Evolutionary conservation across 1,140 invertebrate species (phyloP), one percentile per base, ranked within the genome.

Genomic region (Bombus confusus): DNA sequence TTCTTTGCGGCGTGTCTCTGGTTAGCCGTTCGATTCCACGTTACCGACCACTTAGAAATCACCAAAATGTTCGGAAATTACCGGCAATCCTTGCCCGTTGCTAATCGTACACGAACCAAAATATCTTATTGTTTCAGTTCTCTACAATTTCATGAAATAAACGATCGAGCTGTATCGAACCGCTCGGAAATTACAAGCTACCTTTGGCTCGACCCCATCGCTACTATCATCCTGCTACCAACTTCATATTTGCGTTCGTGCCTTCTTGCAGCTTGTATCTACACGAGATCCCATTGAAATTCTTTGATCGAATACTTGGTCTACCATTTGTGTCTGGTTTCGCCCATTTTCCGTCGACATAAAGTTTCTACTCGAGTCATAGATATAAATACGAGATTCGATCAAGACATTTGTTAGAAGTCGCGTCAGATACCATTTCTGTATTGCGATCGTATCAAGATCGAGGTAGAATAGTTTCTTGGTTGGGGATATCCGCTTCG

Each of bases 71-170:
- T 43, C 39, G n/a, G 15, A n/a, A 71, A 80, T 80, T 80, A 2
- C 66, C 2, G 22, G 28, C 68, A 28, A 71, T 52, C 47, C 59
- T 25, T 31, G 31, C 2, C 41, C 77, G 37, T 71, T 57, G 34
- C 34, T 71, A 71, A 80, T 78, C 59, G 18, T 6, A 34, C 25
- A 15, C 28, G 79, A 80, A 57, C 71, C 34, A 71, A 71, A 80
- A 47, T 71, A 68, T 80, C 47, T 71, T 9, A 39, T 39, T 37
- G 66, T 52, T 39, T 15, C 34, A 8, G 28, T 28, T 52, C 69
- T 41, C 68, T 31, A n/a, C 52, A 81, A 73, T 81, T 81, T 81
- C n/a, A 41, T 5, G 34, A 12, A 22, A 80, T 57, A 80, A 71
- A 80, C 28, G 66, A 18, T 31, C 18, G 18, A 71, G 2, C 18